phyloP scores from a whole-genome alignment of 2,888 invertebrate genomes.

The Caenorhabditis sp. region DNA sequence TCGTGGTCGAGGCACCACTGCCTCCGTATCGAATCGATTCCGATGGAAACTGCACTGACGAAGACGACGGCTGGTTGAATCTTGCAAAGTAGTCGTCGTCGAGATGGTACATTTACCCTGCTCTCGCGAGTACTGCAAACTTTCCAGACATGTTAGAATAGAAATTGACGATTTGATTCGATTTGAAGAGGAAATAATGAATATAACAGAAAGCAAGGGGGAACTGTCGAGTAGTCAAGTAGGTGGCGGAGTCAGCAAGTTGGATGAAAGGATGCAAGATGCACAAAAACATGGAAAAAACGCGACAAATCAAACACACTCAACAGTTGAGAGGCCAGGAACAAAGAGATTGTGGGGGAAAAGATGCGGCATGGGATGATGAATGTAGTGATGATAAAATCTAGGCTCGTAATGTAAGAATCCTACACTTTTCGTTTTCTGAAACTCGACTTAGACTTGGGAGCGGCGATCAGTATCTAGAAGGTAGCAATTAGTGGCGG shows the following conservation, averaged over 20 bases:
- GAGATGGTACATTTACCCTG: constrained; percentile 68
- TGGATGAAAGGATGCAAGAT: constrained; percentile 20
- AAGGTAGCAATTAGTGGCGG: constrained; percentile 15
- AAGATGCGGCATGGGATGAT: no score
- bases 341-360: constrained; percentile 2
- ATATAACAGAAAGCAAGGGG: neutral
- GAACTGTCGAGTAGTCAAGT: constrained; percentile 42
- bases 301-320: constrained; percentile 70
- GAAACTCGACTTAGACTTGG: neutral
- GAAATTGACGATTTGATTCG: no score
- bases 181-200: neutral
- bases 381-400: constrained; percentile 18
- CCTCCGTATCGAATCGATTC: constrained; percentile 63
- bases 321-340: constrained; percentile 32
- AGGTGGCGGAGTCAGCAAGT: constrained; percentile 42
- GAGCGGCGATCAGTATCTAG: constrained; percentile 16
- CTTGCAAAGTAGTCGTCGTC: constrained; percentile 68
- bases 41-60: constrained; percentile 65
- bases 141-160: neutral
- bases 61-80: constrained; percentile 66
- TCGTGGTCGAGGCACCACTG: constrained; percentile 34
- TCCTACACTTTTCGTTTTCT: no score
- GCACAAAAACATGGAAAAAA: constrained; percentile 62
- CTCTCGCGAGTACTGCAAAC: constrained; percentile 55
- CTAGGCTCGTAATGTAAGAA: no score